phyloP scores from a whole-genome alignment of 2,797 vertebrate genomes.

The Amblyraja radiata region DNA sequence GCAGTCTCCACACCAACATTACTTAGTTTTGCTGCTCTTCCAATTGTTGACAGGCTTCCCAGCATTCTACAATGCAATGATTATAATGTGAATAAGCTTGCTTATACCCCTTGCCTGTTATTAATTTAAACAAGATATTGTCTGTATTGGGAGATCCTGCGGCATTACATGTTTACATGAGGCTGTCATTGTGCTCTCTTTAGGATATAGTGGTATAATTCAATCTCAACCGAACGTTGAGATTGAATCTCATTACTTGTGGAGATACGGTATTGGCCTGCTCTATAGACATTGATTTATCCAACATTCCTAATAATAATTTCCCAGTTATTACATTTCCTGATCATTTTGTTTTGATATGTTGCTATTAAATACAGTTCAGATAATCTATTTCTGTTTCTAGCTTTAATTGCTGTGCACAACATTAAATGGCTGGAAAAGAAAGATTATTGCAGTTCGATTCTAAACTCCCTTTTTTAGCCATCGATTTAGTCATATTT shows the following conservation, averaged over 20 bases:
- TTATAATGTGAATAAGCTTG: not conserved
- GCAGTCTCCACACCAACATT: not conserved
- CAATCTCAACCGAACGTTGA: no score
- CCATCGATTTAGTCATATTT: not conserved
- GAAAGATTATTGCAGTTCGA: not conserved
- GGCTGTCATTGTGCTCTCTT: not conserved
- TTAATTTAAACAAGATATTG: not conserved
- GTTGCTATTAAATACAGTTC: not conserved
- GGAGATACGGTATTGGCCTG: not conserved
- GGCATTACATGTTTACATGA: not conserved
- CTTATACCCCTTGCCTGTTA: not conserved
- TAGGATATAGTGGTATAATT: not conserved
- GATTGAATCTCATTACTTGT: constrained; percentile 1
- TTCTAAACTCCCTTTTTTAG: not conserved
- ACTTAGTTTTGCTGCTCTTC: not conserved
- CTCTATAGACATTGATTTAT: not conserved
- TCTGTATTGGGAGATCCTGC: not conserved
- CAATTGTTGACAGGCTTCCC: not conserved
- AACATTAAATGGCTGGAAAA: not conserved
- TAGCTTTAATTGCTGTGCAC: not conserved
- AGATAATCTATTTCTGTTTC: not conserved
- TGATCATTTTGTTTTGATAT: not conserved
- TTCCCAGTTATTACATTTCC: not conserved
- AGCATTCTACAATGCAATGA: not conserved
- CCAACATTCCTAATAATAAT: not conserved